Evolutionary conservation across 1,140 invertebrate species (phyloP), one percentile per base, ranked within the genome.

Genomic region (Drosophila ambigua): DNA sequence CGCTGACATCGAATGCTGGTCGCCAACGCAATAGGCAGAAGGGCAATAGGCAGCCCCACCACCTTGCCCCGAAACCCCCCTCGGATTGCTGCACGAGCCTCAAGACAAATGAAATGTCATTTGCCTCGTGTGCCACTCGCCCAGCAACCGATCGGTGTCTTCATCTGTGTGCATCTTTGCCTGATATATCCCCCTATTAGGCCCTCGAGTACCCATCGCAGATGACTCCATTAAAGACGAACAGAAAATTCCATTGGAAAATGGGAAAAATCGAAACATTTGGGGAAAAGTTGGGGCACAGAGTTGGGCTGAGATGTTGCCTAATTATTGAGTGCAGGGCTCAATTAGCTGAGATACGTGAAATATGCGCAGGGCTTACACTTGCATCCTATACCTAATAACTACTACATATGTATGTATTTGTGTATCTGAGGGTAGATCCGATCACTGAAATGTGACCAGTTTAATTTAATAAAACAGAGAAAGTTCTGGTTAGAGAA

Each of bases 91-190:
- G 49, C 31, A 74, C 49, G 41, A 62, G 59, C 61, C 67, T 54
- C 46, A 84, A 89, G 79, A 88, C 55, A 89, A 87, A 87, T 87
- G 66, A 88, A 79, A 64, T 88, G 76, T 73, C 84, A 89, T 83
- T 87, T 84, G 79, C 52, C 48, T 43, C 23, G 65, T 63, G 52
- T 60, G 48, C 28, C 35, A 5, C 11, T 39, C 35, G 1, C 35
- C 11, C 9, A 39, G 0, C 35, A 4, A 26, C 55, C 31, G 68
- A 71, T 74, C 61, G 57, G 15, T 16, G 46, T 53, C 61, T 67
- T 53, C 41, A 64, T 72, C 43, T 48, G 43, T 59, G 46, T 55
- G 26, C 9, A 8, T 39, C 46, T 9, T 28, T 44, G 16, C 11
- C 31, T 41, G 49, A 63, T 59, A 63, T 72, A 68, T 69, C 7